Percentiles rank a stretch among this genome's conserved stretches.
These are phyloP conservation scores for Petrolisthes cinctipes DNA, from an alignment of 2,888 invertebrate genomes.

Conservation along the genomic window DNA sequence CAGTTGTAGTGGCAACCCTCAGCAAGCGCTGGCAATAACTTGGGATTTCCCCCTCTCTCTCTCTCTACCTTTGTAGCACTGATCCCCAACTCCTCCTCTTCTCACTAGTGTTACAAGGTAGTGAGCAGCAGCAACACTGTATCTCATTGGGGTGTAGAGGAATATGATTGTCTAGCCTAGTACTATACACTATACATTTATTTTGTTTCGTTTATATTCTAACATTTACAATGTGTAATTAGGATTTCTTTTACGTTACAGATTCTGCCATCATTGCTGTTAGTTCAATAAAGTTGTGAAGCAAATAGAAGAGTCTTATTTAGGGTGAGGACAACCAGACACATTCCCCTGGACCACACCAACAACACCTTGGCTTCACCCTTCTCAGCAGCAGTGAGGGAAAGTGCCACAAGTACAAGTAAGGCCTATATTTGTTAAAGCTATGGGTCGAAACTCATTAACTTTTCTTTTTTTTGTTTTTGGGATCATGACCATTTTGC, in stretches of 20 bases:
- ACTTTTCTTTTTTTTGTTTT: no score
- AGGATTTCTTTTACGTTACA: no score
- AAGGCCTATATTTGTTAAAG: conserved; percentile 3
- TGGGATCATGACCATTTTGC: no score
- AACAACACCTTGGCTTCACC: conserved; percentile 42
- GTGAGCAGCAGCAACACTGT: conserved; percentile 43
- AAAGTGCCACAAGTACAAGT: conserved; percentile 25
- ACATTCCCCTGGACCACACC: conserved; percentile 30
- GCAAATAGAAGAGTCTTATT: no score
- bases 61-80: conserved; percentile 56
- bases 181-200: no score
- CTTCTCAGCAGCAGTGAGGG: conserved; percentile 39
- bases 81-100: conserved; percentile 61
- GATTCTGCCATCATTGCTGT: no score
- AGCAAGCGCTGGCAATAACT: conserved; percentile 54
- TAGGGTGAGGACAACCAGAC: neutral
- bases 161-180: neutral
- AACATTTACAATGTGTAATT: no score
- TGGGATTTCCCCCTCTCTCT: conserved; percentile 54
- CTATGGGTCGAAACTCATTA: no score
- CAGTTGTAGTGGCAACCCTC: conserved; percentile 43
- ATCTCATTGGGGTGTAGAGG: conserved; percentile 57
- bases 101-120: conserved; percentile 62
- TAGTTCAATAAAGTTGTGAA: no score
- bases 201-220: no score